Base-by-base conservation (phyloP, 2,113 vertebrate species). In the Gnathonemus echidnorhynchus region DNA sequence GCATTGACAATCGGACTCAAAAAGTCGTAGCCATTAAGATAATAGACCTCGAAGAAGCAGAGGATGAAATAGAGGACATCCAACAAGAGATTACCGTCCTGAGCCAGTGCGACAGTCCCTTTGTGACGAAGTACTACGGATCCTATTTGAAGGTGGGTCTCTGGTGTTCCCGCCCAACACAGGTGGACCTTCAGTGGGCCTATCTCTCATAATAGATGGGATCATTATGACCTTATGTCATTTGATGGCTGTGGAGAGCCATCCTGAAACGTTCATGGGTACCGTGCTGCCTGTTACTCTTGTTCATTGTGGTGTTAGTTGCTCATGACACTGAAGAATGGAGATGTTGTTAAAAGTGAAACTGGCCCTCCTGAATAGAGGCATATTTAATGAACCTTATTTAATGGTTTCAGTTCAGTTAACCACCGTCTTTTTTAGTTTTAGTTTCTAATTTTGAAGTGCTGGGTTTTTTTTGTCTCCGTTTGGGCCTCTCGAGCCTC, bases 21-120 rank as follows among this genome's bases (percentile, higher is more conserved):
- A 99, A 99, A 93, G 98, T 99, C 70, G 97, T 99, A 92, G 98
- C 98, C 94, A 99, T 99, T 95, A 99, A 99, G 96, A 98, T 96
- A 95, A 99, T 99, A 90, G 98, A 99, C 95, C 95, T 99, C 92
- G 98, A 99, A 95, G 98, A 99, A 94, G 98, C 98, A 0, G 98
- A 99, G 95, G 98, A 99, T 87, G 98, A 99, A 96, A 99, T 99
- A 66, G 98, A 99, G 94, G 98, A 99, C 95, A 98, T 99, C 93
- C 98, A 99, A 88, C 98, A 99, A 94, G 98, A 99, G 95, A 99
- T 99, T 94, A 99, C 98, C 0, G 98, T 99, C 91, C 96, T 99
- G 92, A 99, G 98, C 95, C 98, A 99, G 94, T 99, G 98, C 3
- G 98, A 99, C 96, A 99, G 98, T 91, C 98, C 98, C 21, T 98